These are phyloP conservation scores for Chymomyza caudatula DNA, from an alignment of 2,888 invertebrate species.

Conservation along the genomic window DNA sequence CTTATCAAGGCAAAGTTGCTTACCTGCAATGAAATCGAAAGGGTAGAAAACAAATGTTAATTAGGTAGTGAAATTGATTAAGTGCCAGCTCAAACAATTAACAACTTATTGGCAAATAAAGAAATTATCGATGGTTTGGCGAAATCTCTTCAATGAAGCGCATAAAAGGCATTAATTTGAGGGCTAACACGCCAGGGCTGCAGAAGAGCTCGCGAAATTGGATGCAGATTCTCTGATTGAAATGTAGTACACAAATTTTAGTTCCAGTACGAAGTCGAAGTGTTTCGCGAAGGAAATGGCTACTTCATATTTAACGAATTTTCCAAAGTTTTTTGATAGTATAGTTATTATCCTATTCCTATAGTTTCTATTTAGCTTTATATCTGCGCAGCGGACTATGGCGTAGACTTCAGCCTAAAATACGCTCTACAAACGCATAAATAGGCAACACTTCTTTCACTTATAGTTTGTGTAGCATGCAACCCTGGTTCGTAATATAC, in stretches of 20 bases:
- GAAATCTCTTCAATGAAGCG: background rate
- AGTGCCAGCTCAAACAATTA: slow-evolving; percentile 42
- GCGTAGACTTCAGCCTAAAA: too few relatives aligned
- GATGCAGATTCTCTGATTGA: too few relatives aligned
- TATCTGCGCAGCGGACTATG: too few relatives aligned
- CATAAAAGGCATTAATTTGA: background rate
- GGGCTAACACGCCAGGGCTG: background rate
- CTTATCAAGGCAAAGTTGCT: slow-evolving; percentile 12
- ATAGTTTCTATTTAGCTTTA: too few relatives aligned
- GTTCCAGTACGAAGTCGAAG: too few relatives aligned
- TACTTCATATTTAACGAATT: too few relatives aligned
- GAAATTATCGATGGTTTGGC: slow-evolving; percentile 34
- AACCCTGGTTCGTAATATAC: background rate
- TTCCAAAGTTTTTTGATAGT: too few relatives aligned
- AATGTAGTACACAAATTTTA: too few relatives aligned
- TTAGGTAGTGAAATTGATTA: slow-evolving; percentile 38
- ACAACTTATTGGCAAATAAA: slow-evolving; percentile 49
- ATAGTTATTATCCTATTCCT: too few relatives aligned
- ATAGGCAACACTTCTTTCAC: too few relatives aligned
- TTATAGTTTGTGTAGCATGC: background rate
- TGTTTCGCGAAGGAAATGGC: too few relatives aligned
- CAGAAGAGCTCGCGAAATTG: background rate
- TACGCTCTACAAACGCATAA: too few relatives aligned
- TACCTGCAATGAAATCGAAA: slow-evolving; percentile 56
- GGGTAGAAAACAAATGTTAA: slow-evolving; percentile 54